Evolutionary conservation across 2,888 invertebrate genomes (phyloP), one percentile per base, ranked within the genome.

Genomic region (Anthrax anthrax): DNA sequence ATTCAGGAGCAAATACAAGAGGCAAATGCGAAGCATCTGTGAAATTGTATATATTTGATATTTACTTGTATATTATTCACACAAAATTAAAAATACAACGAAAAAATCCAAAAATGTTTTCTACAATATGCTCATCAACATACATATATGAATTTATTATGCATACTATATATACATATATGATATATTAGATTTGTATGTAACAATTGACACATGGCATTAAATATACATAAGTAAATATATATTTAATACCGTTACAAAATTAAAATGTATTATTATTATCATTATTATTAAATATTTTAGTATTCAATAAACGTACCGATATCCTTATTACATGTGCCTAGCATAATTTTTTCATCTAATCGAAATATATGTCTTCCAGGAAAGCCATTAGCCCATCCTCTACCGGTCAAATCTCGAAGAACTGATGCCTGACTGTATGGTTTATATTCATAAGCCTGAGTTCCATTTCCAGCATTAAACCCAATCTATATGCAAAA

Each of bases 331-430:
- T 89, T 89, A 65, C 95, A 96, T 38, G 88, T 89, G 42, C 92
- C 96, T 60, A 87, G 77, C 63, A 94, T 77, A 60, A 96, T 91
- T 60, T 85, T 86, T 62, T 96, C 96, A 59, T 96, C 95, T 50
- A 96, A 84, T 53, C 95, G 78, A 72, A 96, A 96, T 60, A 94
- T 82, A 60, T 95, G 96, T 54, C 95, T 74, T 46, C 95, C 95
- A 1, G 87, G 82, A 56, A 88, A 82, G 4, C 81, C 81, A 59
- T 92, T 92, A 0, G 82, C 89, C 78, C 81, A 87, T 19, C 92
- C 92, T 60, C 89, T 76, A 9, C 81, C 80, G 0, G 84, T 80
- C 52, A 94, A 70, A 67, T 90, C 89, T 56, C 88, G 75, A 37
- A 91, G 74, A 4, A 89, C 85, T 39, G 86, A 83, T 12, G 78